phyloP scores from a whole-genome alignment of 2,113 vertebrate species.

The Triplophysa dalaica region DNA sequence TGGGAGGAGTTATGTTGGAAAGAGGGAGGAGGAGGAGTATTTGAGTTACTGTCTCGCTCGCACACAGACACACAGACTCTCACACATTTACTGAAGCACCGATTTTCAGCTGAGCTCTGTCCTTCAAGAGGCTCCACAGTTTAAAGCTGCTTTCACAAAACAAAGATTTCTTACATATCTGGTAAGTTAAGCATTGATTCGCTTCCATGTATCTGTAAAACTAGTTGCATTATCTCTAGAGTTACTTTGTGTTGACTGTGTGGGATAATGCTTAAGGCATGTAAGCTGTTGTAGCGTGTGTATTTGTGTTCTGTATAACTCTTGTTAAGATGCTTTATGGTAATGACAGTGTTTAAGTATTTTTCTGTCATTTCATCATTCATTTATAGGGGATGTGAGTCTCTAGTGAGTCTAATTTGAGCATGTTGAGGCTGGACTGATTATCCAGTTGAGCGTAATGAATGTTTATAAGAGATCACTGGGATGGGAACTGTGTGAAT shows the following conservation, averaged over 20 bases:
- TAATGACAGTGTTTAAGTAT: neutral
- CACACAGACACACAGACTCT: slow-evolving; percentile 27
- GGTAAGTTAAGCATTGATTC: slow-evolving; percentile 24
- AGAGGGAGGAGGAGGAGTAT: slow-evolving; percentile 53
- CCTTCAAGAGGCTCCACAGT: slow-evolving; percentile 26
- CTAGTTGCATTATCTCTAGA: neutral
- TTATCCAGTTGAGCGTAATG: slow-evolving; percentile 37
- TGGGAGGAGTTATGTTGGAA: slow-evolving; percentile 43
- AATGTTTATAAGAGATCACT: slow-evolving; percentile 36
- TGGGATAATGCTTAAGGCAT: neutral
- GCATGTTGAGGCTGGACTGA: neutral
- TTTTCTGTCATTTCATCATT: slow-evolving; percentile 9
- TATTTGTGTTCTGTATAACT: neutral
- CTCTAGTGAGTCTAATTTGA: slow-evolving; percentile 19
- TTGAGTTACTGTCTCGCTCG: slow-evolving; percentile 44
- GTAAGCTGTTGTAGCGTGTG: neutral
- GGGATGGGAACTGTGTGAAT: neutral
- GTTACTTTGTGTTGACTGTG: slow-evolving; percentile 3
- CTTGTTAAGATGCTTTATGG: neutral
- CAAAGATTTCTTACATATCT: neutral
- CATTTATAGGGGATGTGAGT: slow-evolving; percentile 24
- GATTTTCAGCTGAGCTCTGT: slow-evolving; percentile 19
- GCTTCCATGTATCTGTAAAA: neutral
- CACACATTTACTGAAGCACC: neutral
- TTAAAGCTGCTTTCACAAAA: neutral